These are phyloP conservation scores for Sebastes steindachneri DNA, from an alignment of 2,797 vertebrate species.

Conservation along the genomic window DNA sequence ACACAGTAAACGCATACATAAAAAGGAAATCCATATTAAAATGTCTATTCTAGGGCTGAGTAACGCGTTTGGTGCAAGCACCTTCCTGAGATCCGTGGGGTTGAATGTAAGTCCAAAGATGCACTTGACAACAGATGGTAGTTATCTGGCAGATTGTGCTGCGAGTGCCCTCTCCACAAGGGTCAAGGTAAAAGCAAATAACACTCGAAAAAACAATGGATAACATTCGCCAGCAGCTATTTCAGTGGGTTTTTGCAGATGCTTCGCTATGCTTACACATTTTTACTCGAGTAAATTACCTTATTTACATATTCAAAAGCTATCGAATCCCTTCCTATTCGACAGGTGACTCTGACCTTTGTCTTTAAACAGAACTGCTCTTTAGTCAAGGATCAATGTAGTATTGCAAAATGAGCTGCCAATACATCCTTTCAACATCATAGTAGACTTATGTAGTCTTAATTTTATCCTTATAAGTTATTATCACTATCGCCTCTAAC, in stretches of 20 bases:
- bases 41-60: neutral
- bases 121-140: slow-evolving; percentile 54
- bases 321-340: neutral
- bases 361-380: neutral
- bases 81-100: slow-evolving; percentile 18
- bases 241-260: slow-evolving; percentile 48
- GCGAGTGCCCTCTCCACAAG: slow-evolving; percentile 16
- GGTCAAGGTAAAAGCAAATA: slow-evolving; percentile 60
- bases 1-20: neutral
- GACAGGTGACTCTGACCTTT: neutral
- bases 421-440: neutral
- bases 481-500: neutral
- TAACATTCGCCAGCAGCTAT: slow-evolving; percentile 38
- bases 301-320: slow-evolving; percentile 12
- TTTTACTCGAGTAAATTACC: slow-evolving; percentile 13
- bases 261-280: slow-evolving; percentile 40
- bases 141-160: slow-evolving; percentile 59
- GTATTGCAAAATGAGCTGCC: neutral
- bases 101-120: slow-evolving; percentile 42
- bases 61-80: neutral
- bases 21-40: neutral
- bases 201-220: neutral
- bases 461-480: neutral
- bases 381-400: neutral
- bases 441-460: neutral